Evolutionary conservation across 2,113 vertebrate genomes (phyloP), one percentile per base, ranked within the genome.

Genomic region (Oncorhynchus nerka): DNA sequence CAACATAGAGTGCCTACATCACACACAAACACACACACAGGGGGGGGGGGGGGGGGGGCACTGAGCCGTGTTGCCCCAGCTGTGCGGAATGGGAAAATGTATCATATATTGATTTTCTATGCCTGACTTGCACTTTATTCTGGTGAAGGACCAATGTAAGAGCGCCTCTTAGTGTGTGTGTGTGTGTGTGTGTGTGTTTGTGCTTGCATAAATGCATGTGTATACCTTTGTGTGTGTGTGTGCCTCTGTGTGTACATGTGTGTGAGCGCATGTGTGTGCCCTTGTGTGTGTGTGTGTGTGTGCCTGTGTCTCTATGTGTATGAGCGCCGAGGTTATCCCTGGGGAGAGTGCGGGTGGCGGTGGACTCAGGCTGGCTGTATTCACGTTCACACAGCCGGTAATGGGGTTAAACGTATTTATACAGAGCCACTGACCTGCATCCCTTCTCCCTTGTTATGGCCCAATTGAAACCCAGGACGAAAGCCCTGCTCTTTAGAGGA

Each of bases 331-430:
- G 16, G 16, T 64, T 68, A 67, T 69, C 76, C 81, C 84, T 39
- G 32, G 76, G 78, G 85, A 79, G 30, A 9, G 28, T 20, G 45
- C 45, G 68, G 39, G 20, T 48, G 64, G 57, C 57, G 76, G 80
- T 69, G 77, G 83, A 86, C 86, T 83, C 79, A 77, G 75, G 61
- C 49, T 22, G 57, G 66, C 74, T 73, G 76, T 79, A 85, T 89
- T 87, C 73, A 73, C 30, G 72, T 83, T 79, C 81, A 84, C 80
- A 84, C 34, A 72, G 75, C 70, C 76, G 34, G 72, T 89, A 84
- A 89, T 85, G 79, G 83, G 87, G 85, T 87, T 87, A 89, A 87
- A 87, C 64, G 71, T 82, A 80, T 79, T 86, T 86, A 78, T 81
- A 73, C 82, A 78, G 78, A 82, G 78, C 45, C 75, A 51, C 74